Evolutionary conservation across 2,888 invertebrate genomes (phyloP), one percentile per base, ranked within the genome.

Genomic region (Oligia fasciuncula): DNA sequence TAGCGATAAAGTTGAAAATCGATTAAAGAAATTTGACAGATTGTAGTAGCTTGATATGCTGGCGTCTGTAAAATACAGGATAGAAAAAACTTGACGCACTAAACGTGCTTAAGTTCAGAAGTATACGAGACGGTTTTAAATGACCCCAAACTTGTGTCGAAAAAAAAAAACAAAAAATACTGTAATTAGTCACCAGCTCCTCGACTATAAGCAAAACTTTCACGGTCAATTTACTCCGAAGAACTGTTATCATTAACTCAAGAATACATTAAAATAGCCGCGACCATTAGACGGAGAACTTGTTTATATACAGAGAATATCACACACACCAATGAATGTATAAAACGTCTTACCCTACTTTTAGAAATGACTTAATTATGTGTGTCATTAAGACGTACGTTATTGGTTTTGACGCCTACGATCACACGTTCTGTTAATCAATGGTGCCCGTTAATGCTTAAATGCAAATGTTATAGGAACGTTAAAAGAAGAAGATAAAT

Each of bases 181-280:
- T 2, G 46, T 11, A 46, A 46, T 46, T 46, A 46, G 19, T 49
- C 8, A n/a, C 23, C 17, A 67, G 35, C 82, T 80, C 82, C 13
- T 17, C 8, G 46, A 46, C 46, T 46, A 46, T 46, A 46, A 63
- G n/a, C 62, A 69, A 86, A 80, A 85, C 87, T 88, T 91, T 91
- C 90, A 91, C 90, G 91, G 87, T 89, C 90, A 90, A 91, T 92
- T 91, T 87, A 89, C 88, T 85, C 73, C 73, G 54, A 85, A 86
- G 84, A 89, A 91, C 88, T 88, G 90, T 90, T 91, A 90, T 87
- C 88, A 90, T 91, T 87, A 87, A 87, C 84, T 83, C 77, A 73
- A 82, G 77, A 85, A 83, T 73, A 79, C 60, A 83, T 85, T 87
- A 83, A 83, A 80, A 80, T 68, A 40, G 51, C 80, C 72, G 40